Percentiles rank a stretch among this genome's conserved stretches.
phyloP scores from a whole-genome alignment of 2,113 vertebrate species.

The Ciconia boyciana region DNA sequence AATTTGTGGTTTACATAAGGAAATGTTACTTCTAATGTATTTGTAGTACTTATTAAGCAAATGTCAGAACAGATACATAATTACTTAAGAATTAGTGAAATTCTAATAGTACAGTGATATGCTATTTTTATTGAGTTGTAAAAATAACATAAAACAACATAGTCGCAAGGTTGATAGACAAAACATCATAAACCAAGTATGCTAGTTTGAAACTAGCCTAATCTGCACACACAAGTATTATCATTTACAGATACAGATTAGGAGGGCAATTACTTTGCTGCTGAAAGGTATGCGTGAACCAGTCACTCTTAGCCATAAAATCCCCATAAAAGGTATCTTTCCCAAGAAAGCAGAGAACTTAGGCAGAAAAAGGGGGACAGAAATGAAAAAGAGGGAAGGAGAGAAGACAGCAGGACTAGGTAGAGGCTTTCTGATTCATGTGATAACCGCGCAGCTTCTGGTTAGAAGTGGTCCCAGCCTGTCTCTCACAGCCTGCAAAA shows the following conservation, averaged over 20 bases:
- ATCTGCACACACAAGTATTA: not conserved
- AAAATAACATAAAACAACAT: not conserved
- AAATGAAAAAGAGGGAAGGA: not conserved
- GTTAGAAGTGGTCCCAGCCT: not conserved
- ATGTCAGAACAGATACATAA: not conserved
- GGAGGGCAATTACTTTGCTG: not conserved
- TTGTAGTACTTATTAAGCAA: not conserved
- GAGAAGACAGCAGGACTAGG: not conserved
- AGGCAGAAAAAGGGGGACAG: not conserved
- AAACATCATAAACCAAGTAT: not conserved
- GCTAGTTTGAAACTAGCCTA: not conserved
- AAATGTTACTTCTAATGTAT: not conserved
- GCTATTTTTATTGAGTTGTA: not conserved
- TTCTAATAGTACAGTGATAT: not conserved
- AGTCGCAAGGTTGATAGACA: not conserved
- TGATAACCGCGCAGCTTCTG: not conserved
- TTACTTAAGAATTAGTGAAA: not conserved
- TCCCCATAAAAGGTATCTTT: not conserved
- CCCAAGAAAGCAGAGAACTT: not conserved
- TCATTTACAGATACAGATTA: not conserved
- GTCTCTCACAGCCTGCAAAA: not conserved
- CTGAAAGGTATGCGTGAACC: not conserved
- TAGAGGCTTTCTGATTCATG: not conserved
- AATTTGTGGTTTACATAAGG: not conserved
- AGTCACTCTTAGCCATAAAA: not conserved